These are phyloP conservation scores for Brachypalpus laphriformis DNA, from an alignment of 2,888 invertebrate species.

Conservation along the genomic window DNA sequence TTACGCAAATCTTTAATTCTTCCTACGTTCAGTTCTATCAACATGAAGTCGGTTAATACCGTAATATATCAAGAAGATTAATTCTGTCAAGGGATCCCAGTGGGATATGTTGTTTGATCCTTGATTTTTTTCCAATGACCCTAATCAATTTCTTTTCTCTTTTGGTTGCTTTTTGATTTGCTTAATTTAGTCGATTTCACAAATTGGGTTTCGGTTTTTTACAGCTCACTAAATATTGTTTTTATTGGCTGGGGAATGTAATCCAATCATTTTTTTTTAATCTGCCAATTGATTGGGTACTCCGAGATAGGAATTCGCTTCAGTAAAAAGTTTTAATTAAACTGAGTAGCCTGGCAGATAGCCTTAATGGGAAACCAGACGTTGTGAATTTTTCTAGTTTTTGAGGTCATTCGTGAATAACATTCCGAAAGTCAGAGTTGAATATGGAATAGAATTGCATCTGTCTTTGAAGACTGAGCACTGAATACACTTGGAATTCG, in stretches of 20 bases:
- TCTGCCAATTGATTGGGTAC: background rate
- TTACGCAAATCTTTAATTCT: background rate
- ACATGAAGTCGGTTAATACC: background rate
- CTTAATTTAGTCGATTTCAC: constrained; percentile 15
- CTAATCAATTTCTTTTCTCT: constrained; percentile 22
- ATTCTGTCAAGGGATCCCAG: background rate
- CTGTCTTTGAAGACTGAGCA: too few relatives aligned
- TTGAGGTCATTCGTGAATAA: background rate
- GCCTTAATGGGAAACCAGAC: background rate
- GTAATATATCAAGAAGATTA: background rate
- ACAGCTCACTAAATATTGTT: constrained; percentile 4
- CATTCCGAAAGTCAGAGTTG: too few relatives aligned
- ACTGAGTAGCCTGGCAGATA: background rate
- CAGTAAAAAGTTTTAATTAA: constrained; percentile 7
- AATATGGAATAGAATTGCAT: too few relatives aligned
- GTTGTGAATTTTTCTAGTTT: background rate
- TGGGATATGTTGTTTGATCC: constrained; percentile 13
- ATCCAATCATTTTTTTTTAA: background rate
- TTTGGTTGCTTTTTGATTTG: background rate
- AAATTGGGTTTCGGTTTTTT: constrained; percentile 15
- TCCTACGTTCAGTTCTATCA: background rate
- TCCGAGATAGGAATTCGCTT: background rate
- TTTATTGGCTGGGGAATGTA: background rate
- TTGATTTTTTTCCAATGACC: constrained; percentile 17
- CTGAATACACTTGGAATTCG: too few relatives aligned